Base-by-base conservation (phyloP, 2,113 vertebrate genomes). In the Steatornis caripensis region DNA sequence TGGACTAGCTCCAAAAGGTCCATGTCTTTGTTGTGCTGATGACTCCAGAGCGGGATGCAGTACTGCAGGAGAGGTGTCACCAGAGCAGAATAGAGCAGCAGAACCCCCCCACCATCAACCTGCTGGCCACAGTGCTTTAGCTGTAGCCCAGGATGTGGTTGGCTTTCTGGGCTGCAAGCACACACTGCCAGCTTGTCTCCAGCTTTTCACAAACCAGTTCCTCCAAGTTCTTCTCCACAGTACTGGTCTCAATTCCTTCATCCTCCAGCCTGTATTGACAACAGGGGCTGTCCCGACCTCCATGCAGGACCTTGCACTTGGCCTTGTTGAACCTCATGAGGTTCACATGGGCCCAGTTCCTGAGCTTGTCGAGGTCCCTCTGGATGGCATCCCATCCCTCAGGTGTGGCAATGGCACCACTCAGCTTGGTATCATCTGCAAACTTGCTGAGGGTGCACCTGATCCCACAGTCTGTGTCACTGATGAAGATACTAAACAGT, bases 101-200 rank as follows among this genome's bases (percentile, higher is more conserved):
- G 30, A 48, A 75, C 23, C 16, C 34, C 9, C 7, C 64, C 30
- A 32, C 20, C n/a, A n/a, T 79, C 41, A 43, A 21, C 19, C 26
- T 69, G n/a, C 15, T 68, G 41, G 41, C 9, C 26, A 48, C 1
- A 0, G 6, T 58, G 11, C 29, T 72, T 21, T 46, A 51, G 12
- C 72, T 7, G 26, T 10, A 58, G 5, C 10, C 27, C 21, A 58
- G 27, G 17, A 60, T 49, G 21, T 0, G 3, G 15, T 0, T 39
- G 4, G 43, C 21, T 1, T 27, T 62, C 26, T 62, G n/a, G 12
- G 23, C 23, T 65, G 30, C 5, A 5, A 20, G 14, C 0, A 0
- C 32, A 48, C 45, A 29, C 11, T 48, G 30, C 12, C 2, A 1
- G 49, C 34, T 77, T 36, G 29, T 26, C 11, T 57, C 24, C 29